Conservation (phyloP, 2,797 vertebrate species). For the Luscinia luscinia region DNA sequence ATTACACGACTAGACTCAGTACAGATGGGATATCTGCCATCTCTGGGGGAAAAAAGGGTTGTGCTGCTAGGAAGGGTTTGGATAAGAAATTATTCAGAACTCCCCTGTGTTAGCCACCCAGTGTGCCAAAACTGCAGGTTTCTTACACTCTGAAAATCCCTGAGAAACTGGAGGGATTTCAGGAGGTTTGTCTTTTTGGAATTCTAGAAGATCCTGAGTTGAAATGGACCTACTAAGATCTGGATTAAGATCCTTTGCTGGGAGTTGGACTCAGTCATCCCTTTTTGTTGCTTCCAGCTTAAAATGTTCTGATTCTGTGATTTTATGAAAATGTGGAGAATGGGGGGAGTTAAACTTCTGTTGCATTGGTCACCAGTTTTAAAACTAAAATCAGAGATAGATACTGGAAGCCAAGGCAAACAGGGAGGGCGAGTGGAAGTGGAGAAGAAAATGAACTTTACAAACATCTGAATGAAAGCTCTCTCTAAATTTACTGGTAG, state of each 20-base stretch:
- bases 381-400: neutral
- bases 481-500: neutral
- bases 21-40: constrained; percentile 12
- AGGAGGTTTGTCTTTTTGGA: neutral
- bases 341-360: neutral
- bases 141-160: neutral
- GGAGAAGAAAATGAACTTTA: neutral
- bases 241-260: neutral
- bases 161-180: neutral
- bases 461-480: neutral
- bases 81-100: neutral
- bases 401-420: neutral
- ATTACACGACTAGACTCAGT: neutral
- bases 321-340: neutral
- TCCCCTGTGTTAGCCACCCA: neutral
- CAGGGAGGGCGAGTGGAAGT: neutral
- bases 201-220: neutral
- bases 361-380: neutral
- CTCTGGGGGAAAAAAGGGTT: neutral
- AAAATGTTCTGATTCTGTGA: neutral
- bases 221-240: neutral
- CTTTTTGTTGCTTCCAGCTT: neutral
- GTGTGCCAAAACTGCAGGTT: neutral
- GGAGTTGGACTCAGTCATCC: neutral
- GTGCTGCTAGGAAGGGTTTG: neutral